Base-by-base conservation (phyloP, 2,888 invertebrate species). In the Oithona nana region DNA sequence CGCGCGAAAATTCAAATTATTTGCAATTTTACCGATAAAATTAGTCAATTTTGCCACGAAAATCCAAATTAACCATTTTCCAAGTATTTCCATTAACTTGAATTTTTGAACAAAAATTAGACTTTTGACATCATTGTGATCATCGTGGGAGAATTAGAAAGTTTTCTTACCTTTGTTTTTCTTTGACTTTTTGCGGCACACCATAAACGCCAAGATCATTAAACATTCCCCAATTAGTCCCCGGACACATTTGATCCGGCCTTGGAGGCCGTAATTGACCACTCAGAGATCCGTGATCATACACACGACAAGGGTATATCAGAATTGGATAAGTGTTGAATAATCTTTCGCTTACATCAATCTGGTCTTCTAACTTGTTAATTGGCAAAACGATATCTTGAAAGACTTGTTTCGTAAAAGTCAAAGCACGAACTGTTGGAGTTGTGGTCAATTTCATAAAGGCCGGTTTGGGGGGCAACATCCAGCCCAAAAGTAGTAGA, bases 381-480 rank as follows among this genome's bases (percentile, higher is more conserved):
- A 83, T 77, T 0, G 83, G 83, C 51, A 83, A 71, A 0, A 83
- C 82, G 31, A 83, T 82, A 68, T 83, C 83, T 73, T 83, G 82
- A 71, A 83, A 83, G 0, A 82, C 81, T 74, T 83, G 83, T 68
- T 80, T 81, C 0, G 82, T 81, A 68, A 83, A 82, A 0, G 83
- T 83, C 70, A 81, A 81, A 0, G 79, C 81, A 64, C 83, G 71
- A 0, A 83, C 75, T 11, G 81, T 81, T 0, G 81, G 79, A 0
- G 83, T 83, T 0, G 83, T 83, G 0, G 82, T 81, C 72, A 80
- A 82, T 69, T 83, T 83, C n/a, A 83, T 70, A 69, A 83, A 83
- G 0, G 83, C 83, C 1, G 81, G 81, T 69, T 83, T 83, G 0
- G 83, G 83, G 0, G 83, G 83, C 29, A 82, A 69, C 0, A 83